Evolutionary conservation across 2,888 invertebrate species (phyloP).

Genomic region (Perithous albicinctus): DNA sequence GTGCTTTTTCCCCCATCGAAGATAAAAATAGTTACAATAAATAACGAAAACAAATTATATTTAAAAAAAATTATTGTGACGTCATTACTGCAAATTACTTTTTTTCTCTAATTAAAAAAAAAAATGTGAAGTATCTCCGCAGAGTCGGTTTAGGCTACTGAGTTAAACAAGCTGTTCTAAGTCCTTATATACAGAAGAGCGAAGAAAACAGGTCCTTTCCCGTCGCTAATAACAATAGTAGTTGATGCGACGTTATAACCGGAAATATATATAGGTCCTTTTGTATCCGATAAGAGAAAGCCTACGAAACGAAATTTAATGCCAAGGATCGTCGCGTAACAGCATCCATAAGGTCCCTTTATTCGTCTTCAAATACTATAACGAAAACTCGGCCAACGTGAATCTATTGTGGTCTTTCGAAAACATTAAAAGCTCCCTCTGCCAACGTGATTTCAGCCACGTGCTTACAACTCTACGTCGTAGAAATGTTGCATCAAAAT

Average conservation of each 20-base stretch:
- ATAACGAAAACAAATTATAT: too few relatives aligned
- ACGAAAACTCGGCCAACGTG: too few relatives aligned
- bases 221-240: too few relatives aligned
- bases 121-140: neutral
- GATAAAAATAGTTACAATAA: too few relatives aligned
- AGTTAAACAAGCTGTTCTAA: neutral
- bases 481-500: neutral
- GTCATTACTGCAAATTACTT: too few relatives aligned
- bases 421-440: neutral
- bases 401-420: neutral
- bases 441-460: neutral
- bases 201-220: neutral
- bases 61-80: too few relatives aligned
- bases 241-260: too few relatives aligned
- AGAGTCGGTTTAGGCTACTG: neutral
- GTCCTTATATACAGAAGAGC: conserved; percentile 1
- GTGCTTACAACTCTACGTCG: neutral
- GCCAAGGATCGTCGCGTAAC: conserved; percentile 4
- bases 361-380: too few relatives aligned
- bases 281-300: neutral
- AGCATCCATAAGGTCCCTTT: too few relatives aligned
- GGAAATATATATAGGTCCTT: too few relatives aligned
- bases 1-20: too few relatives aligned
- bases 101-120: neutral
- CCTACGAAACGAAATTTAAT: neutral